Base-by-base conservation (phyloP, 2,113 vertebrate genomes). In the Prunella fulvescens region DNA sequence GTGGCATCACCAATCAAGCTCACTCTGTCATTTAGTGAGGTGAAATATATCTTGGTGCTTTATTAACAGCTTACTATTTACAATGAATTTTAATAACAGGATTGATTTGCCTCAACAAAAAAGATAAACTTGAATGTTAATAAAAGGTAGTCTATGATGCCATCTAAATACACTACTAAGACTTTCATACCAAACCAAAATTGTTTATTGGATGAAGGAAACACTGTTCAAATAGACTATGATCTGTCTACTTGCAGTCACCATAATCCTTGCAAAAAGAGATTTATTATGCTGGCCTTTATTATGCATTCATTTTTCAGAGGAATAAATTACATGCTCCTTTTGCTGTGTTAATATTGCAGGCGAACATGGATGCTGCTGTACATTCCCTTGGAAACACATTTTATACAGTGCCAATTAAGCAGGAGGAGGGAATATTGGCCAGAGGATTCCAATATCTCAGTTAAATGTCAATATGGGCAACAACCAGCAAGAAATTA, bases 341-440 rank as follows among this genome's bases (percentile, higher is more conserved):
- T 91, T 86, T 96, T 97, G 28, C 81, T 94, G 42, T 90, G 86
- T 87, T 96, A 96, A 93, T 96, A 91, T 88, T 86, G 51, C 42
- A 92, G 81, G 66, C 11, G 0, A 77, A 86, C 61, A 66, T 69
- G 67, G 76, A 83, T 86, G 69, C 73, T 94, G 44, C 83, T 91
- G 62, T 93, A 88, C 78, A 73, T 37, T 94, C 37, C 92, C 83
- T 96, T 73, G 87, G 91, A 92, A 92, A 93, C 81, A 86, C 67
- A 86, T 96, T 97, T 97, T 86, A 76, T 94, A 84, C 50, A 80
- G 73, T 90, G 65, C 88, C 93, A 97, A 69, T 96, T 97, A 97
- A 97, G 66, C 71, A 94, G 88, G 92, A 96, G 92, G 89, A 85
- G 42, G 90, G 72, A 95, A 94, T 73, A 35, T 54, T 96, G 95